These are phyloP conservation scores for Myocastor coypus DNA, from an alignment of 2,113 vertebrate species.

Conservation along the genomic window DNA sequence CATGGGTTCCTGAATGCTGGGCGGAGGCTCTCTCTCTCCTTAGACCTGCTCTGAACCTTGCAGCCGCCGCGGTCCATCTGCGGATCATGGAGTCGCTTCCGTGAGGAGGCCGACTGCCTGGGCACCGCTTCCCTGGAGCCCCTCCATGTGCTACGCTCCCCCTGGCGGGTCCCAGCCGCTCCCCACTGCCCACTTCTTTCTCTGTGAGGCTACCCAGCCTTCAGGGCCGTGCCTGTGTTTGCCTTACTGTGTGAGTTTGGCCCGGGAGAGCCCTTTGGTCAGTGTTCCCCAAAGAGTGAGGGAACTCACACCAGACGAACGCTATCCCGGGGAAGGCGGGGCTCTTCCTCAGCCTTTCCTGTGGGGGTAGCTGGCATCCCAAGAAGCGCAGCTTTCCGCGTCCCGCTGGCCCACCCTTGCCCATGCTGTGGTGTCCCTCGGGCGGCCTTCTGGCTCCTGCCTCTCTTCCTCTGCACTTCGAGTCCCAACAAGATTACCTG, in stretches of 20 bases:
- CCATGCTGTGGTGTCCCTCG: neutral
- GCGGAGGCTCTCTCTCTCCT: neutral
- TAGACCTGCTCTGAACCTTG: neutral
- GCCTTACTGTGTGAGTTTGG: neutral
- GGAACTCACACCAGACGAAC: neutral
- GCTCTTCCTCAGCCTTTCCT: neutral
- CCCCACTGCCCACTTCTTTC: neutral
- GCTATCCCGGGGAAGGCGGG: neutral
- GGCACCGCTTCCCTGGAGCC: fast-evolving
- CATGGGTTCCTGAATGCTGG: no score
- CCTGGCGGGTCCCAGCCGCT: neutral
- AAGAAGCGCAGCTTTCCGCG: neutral
- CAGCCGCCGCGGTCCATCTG: neutral
- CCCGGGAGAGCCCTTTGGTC: neutral
- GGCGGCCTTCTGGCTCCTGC: neutral
- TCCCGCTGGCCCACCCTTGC: neutral
- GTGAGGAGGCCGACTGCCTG: neutral
- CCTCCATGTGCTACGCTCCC: fast-evolving
- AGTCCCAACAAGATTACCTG: neutral
- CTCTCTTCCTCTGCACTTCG: neutral
- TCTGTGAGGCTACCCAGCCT: neutral
- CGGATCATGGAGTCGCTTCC: neutral
- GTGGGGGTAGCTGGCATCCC: neutral
- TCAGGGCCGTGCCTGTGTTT: neutral
- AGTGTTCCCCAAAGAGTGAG: neutral